phyloP scores from a whole-genome alignment of 2,888 invertebrate genomes.

The Morinoia aosen region DNA sequence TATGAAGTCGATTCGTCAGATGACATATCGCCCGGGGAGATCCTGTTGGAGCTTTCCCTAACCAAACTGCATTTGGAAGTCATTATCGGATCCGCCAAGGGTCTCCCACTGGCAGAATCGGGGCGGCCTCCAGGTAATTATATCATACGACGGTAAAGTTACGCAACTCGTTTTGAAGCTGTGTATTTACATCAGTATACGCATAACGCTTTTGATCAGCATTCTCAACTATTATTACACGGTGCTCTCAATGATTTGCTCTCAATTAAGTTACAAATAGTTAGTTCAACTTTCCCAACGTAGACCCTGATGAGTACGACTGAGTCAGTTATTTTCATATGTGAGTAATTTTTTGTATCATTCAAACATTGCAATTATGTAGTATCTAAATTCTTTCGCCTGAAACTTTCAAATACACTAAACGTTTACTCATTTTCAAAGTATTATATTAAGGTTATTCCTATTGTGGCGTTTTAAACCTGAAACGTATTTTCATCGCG shows the following conservation, averaged over 20 bases:
- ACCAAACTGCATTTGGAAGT: slow-evolving; percentile 93
- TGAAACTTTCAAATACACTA: too few relatives aligned
- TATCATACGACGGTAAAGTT: neutral
- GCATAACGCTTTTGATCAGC: neutral
- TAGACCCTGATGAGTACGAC: too few relatives aligned
- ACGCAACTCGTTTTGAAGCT: neutral
- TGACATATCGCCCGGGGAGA: slow-evolving; percentile 77
- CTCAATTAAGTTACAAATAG: too few relatives aligned
- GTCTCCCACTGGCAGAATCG: slow-evolving; percentile 79
- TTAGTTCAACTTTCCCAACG: too few relatives aligned
- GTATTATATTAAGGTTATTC: neutral
- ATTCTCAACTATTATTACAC: neutral
- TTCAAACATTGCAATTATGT: too few relatives aligned
- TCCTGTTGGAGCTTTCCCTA: slow-evolving; percentile 89
- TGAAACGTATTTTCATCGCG: neutral
- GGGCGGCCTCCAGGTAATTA: slow-evolving; percentile 78
- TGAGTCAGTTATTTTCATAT: too few relatives aligned
- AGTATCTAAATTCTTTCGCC: too few relatives aligned
- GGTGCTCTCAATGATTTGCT: too few relatives aligned
- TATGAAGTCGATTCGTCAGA: slow-evolving; percentile 54
- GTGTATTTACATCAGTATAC: neutral
- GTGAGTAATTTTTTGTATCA: too few relatives aligned
- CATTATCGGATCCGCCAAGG: slow-evolving; percentile 83
- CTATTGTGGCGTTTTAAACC: neutral
- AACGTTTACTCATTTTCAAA: neutral